phyloP scores from a whole-genome alignment of 2,113 vertebrate genomes.

The Hymenochirus boettgeri region DNA sequence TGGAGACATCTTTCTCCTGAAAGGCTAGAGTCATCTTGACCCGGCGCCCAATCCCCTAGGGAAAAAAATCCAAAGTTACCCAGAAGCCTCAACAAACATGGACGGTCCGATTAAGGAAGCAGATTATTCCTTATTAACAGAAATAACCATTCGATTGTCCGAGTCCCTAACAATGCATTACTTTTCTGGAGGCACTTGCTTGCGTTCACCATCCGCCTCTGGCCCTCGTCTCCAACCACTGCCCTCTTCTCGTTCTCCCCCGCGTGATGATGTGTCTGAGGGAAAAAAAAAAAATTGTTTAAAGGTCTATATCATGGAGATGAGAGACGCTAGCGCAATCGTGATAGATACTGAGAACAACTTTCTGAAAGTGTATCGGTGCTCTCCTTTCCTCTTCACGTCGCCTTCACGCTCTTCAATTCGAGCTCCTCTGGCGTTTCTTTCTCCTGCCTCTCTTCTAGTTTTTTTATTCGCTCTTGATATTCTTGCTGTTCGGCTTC shows the following conservation, averaged over 20 bases:
- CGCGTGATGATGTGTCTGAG: constrained; percentile 61
- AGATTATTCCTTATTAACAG: too few species aligned
- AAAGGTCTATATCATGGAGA: too few species aligned
- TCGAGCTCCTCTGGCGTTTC: constrained; percentile 87
- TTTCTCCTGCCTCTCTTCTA: constrained; percentile 93
- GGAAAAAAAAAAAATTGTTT: not conserved
- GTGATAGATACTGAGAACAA: too few species aligned
- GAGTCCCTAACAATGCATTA: too few species aligned
- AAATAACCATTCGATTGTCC: too few species aligned
- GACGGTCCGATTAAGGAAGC: too few species aligned
- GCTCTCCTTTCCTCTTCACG: constrained; percentile 80
- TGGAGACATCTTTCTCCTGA: too few species aligned
- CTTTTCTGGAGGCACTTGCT: constrained; percentile 71
- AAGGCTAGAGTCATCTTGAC: constrained; percentile 44
- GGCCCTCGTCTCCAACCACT: constrained; percentile 78
- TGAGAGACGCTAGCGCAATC: too few species aligned
- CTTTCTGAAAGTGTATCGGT: constrained; percentile 74
- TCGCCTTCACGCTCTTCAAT: constrained; percentile 88
- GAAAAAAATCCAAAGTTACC: constrained; percentile 44
- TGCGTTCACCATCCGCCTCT: constrained; percentile 77
- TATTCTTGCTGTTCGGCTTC: constrained; percentile 90
- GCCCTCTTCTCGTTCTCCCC: constrained; percentile 78
- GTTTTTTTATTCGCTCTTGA: constrained; percentile 86
- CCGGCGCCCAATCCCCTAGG: constrained; percentile 53
- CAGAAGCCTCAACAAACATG: constrained; percentile 57